Conservation (phyloP, 2,113 vertebrate species). For the Solenodon paradoxus region DNA sequence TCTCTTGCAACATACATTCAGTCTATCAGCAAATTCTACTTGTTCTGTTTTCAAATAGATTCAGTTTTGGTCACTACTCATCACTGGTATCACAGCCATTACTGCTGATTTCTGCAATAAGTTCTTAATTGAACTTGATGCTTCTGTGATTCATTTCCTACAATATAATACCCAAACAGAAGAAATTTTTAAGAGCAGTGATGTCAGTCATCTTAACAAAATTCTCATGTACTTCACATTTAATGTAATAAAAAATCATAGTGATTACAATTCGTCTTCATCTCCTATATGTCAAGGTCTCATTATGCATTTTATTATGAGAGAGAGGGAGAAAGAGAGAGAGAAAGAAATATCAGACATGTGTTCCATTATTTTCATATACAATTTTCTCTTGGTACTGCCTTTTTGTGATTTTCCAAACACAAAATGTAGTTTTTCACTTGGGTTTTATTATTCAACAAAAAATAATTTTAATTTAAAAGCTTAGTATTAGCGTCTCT, state of each 20-base stretch:
- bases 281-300: not conserved
- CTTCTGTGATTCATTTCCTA: not conserved
- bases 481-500: not conserved
- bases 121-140: not conserved
- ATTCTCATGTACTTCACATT: not conserved
- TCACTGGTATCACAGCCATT: not conserved
- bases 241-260: not conserved
- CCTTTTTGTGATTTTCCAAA: not conserved
- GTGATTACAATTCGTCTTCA: not conserved
- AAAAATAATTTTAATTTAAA: not conserved
- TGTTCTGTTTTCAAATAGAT: not conserved
- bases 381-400: not conserved
- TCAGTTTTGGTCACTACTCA: too few relatives aligned
- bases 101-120: not conserved
- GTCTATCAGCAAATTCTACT: not conserved
- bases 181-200: not conserved
- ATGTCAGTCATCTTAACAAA: not conserved
- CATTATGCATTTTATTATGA: too few relatives aligned
- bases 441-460: not conserved
- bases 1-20: not conserved
- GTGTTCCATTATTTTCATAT: not conserved
- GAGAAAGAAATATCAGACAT: accelerated
- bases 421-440: not conserved
- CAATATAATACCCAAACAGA: not conserved
- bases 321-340: too few relatives aligned